These are phyloP conservation scores for Coregonus suidteri DNA, from an alignment of 2,797 vertebrate species.

Conservation along the genomic window DNA sequence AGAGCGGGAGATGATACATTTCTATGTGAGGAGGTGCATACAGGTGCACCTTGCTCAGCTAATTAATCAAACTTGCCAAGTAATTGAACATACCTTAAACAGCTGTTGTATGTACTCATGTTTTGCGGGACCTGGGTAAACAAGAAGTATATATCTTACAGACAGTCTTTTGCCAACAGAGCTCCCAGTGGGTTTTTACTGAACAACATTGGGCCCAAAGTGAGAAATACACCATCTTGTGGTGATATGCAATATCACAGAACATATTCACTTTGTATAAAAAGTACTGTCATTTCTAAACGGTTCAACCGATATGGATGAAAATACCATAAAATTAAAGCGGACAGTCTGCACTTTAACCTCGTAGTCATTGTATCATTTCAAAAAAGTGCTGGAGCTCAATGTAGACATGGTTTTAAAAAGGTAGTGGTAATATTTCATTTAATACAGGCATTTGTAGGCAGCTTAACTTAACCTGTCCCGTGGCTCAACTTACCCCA, in stretches of 20 bases:
- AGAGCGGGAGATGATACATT: not conserved
- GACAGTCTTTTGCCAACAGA: not conserved
- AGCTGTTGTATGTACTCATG: not conserved
- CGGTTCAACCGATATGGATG: too few species aligned
- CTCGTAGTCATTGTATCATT: too few species aligned
- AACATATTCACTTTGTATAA: not conserved
- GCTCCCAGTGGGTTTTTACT: not conserved
- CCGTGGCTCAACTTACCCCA: too few species aligned
- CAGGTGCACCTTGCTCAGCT: not conserved
- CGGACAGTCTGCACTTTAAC: too few species aligned
- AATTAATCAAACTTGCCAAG: not conserved
- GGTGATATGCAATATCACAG: not conserved
- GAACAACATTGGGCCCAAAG: not conserved
- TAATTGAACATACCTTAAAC: not conserved
- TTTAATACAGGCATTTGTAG: too few species aligned
- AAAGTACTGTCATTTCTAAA: too few species aligned
- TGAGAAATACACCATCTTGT: constrained; percentile 3
- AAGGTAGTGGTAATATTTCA: too few species aligned
- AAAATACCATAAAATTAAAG: too few species aligned
- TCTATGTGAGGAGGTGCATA: not conserved
- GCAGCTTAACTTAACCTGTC: too few species aligned
- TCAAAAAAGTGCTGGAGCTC: too few species aligned
- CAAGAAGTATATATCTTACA: not conserved
- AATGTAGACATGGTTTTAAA: too few species aligned
- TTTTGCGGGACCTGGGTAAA: not conserved